phyloP scores from a whole-genome alignment of 2,888 invertebrate species.

The Dryomyza anilis region DNA sequence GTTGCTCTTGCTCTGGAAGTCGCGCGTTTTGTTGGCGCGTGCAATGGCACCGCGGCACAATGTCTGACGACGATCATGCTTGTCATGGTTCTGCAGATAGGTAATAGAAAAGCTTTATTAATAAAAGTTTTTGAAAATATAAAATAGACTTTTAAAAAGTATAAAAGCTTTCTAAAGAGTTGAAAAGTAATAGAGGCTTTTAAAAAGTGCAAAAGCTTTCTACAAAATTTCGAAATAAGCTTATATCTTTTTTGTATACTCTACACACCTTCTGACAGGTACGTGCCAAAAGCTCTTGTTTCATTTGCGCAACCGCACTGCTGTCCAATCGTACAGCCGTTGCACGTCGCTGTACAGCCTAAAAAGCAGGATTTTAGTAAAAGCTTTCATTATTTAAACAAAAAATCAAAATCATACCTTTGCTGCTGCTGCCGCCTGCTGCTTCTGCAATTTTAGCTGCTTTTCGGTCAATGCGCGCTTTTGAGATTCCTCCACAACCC shows the following conservation, averaged over 20 bases:
- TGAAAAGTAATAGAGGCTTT: no score
- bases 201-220: neutral
- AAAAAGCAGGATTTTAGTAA: neutral
- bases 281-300: constrained; percentile 54
- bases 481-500: constrained; percentile 39
- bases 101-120: neutral
- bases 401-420: neutral
- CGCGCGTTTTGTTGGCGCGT: constrained; percentile 66
- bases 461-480: constrained; percentile 15
- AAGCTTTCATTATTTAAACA: neutral
- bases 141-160: neutral
- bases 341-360: constrained; percentile 34
- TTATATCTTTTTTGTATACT: neutral
- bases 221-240: neutral
- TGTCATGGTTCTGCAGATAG: constrained; percentile 57
- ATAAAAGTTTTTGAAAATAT: no score
- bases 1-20: constrained; percentile 64
- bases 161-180: no score
- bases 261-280: constrained; percentile 56
- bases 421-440: constrained; percentile 8
- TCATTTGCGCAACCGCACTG: constrained; percentile 48
- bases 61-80: constrained; percentile 61
- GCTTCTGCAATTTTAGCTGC: constrained; percentile 26
- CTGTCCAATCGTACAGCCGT: constrained; percentile 48
- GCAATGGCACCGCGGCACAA: constrained; percentile 64